Conservation (phyloP, 2,888 invertebrate genomes). For the Netelia inedita region DNA sequence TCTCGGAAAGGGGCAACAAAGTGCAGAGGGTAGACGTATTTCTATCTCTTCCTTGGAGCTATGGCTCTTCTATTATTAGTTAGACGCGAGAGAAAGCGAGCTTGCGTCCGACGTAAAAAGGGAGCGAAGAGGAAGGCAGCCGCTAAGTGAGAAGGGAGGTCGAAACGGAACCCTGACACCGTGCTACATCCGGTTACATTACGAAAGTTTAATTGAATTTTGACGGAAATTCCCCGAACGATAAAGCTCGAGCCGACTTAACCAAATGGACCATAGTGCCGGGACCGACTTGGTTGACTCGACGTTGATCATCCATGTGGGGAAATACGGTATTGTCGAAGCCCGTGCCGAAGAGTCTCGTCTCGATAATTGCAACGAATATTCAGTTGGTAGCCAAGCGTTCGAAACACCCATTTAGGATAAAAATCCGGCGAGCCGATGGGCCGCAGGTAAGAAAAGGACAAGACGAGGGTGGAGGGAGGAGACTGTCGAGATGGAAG, state of each 20-base stretch:
- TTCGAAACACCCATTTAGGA: slow-evolving; percentile 46
- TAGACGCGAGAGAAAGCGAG: slow-evolving; percentile 60
- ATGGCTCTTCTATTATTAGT: slow-evolving; percentile 76
- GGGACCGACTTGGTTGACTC: not conserved
- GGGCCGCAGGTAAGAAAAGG: slow-evolving; percentile 11
- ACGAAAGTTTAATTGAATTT: slow-evolving; percentile 22
- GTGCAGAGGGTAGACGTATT: slow-evolving; percentile 75
- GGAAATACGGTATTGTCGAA: not conserved
- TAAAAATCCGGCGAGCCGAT: slow-evolving; percentile 45
- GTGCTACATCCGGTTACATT: slow-evolving; percentile 9
- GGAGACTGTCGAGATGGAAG: slow-evolving; percentile 75
- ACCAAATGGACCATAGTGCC: slow-evolving; percentile 4
- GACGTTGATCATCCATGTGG: not conserved
- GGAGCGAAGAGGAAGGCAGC: slow-evolving; percentile 18
- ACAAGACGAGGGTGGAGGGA: slow-evolving; percentile 46
- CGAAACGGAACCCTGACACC: slow-evolving; percentile 6
- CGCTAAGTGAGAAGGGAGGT: slow-evolving; percentile 8
- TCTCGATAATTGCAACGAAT: slow-evolving; percentile 46
- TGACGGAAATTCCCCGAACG: slow-evolving; percentile 17
- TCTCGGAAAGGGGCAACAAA: slow-evolving; percentile 69
- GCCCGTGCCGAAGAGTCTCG: not conserved
- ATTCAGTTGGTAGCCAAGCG: slow-evolving; percentile 41
- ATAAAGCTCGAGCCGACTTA: slow-evolving; percentile 13
- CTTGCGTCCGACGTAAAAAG: slow-evolving; percentile 40
- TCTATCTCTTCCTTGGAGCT: slow-evolving; percentile 72